A percentile compares a stretch with the other conserved stretches of the same genome.
phyloP scores from a whole-genome alignment of 2,797 vertebrate genomes.

The Tragelaphus eurycerus region DNA sequence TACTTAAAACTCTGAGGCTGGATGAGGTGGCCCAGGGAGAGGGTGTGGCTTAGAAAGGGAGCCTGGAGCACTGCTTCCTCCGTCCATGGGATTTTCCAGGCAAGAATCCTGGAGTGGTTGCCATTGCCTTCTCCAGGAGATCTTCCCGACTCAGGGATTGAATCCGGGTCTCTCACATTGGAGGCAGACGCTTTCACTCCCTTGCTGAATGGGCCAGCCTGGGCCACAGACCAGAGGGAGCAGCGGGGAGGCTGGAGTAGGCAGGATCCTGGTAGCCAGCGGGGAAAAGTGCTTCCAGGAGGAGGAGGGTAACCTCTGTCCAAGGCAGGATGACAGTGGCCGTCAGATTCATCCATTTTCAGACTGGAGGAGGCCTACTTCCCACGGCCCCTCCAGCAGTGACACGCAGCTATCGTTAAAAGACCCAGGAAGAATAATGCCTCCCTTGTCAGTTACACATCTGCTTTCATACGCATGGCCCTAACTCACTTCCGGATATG shows the following conservation, averaged over 20 bases:
- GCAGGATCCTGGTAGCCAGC: neutral
- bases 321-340: neutral
- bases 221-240: neutral
- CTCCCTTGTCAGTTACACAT: too few species aligned
- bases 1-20: neutral
- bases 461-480: neutral
- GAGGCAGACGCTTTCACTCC: neutral
- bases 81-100: too few species aligned
- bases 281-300: neutral
- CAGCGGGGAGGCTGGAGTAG: rapidly evolving
- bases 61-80: neutral
- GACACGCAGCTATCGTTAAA: neutral
- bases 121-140: too few species aligned
- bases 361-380: neutral
- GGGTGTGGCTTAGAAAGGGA: neutral
- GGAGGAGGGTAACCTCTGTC: neutral
- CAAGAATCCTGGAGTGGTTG: too few species aligned
- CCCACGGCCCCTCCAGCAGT: neutral
- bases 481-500: neutral
- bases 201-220: neutral
- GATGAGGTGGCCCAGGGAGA: neutral
- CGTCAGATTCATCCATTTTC: neutral
- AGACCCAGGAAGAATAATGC: neutral
- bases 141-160: too few species aligned
- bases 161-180: too few species aligned